These are phyloP conservation scores for Paratilapia polleni DNA, from an alignment of 2,113 vertebrate genomes.

Conservation along the genomic window DNA sequence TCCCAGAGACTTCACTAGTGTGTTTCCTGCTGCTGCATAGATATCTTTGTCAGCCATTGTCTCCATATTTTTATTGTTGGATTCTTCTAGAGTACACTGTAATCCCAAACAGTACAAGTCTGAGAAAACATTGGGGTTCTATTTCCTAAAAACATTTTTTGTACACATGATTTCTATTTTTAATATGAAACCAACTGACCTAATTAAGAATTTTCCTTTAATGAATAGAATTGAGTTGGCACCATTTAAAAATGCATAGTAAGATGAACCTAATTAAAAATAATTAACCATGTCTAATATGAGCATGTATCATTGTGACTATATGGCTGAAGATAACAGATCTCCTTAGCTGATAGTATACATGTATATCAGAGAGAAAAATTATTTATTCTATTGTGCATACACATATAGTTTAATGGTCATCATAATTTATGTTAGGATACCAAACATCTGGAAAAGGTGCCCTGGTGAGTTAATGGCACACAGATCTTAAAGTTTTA, in stretches of 20 bases:
- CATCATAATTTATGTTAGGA: background rate
- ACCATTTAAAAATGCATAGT: too few relatives aligned
- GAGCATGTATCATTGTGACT: too few relatives aligned
- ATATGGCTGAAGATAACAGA: too few relatives aligned
- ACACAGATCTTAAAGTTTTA: constrained; percentile 41
- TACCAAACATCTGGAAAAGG: background rate
- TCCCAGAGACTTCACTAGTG: background rate
- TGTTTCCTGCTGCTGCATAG: background rate
- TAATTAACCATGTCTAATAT: too few relatives aligned
- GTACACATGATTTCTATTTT: too few relatives aligned
- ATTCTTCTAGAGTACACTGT: background rate
- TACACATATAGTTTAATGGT: background rate
- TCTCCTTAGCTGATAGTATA: too few relatives aligned
- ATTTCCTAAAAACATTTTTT: background rate
- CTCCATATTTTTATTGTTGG: background rate
- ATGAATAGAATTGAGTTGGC: too few relatives aligned
- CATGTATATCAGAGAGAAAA: too few relatives aligned
- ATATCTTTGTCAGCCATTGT: background rate
- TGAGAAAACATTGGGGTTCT: background rate
- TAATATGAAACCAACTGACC: too few relatives aligned
- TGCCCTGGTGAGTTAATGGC: constrained; percentile 29
- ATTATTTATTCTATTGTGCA: background rate
- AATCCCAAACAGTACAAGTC: background rate
- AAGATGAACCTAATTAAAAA: too few relatives aligned
- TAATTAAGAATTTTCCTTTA: too few relatives aligned